Base-by-base conservation (phyloP, 2,113 vertebrate species). In the Hucho hucho region DNA sequence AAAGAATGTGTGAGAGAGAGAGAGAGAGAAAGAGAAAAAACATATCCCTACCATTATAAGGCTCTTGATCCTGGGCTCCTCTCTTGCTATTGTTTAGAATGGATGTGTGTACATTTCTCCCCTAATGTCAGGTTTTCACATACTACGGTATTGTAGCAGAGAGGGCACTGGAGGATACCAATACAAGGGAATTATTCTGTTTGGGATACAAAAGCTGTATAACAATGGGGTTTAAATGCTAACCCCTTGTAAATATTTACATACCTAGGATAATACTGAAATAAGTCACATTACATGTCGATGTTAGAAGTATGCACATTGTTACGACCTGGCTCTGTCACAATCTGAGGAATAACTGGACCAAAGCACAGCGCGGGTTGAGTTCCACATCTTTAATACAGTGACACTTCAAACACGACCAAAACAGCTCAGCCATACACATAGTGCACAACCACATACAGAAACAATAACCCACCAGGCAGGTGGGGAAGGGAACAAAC, bases 31-130 rank as follows among this genome's bases (percentile, higher is more conserved):
- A 28, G 28, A 28, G 2, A 66, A 76, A 76, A 66, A 46, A 67
- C 72, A 61, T 4, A 24, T 61, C 67, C 71, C 24, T 32, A 32
- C 66, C 2, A 3, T 32, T 75, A 78, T 81, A 79, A 73, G 79
- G 43, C 70, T 37, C 64, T 16, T 1, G 12, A 24, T 65, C 28
- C 22, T 59, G 16, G 26, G 16, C 46, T 72, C 6, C 69, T 71
- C 53, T 16, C 25, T 47, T 46, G 20, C 67, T 47, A 9, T 47
- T 69, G 67, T 46, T 69, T 47, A 69, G 20, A 69, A 69, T 46
- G 37, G 20, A 69, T 46, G 37, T 47, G 32, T 69, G 37, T 67
- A 67, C 65, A 67, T 67, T 67, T 67, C 65, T 32, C 37, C 29
- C 66, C 37, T 46, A 69, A 69, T 69, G 7, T 69, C 37, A 46